phyloP scores from a whole-genome alignment of 2,888 invertebrate species.

The Apotomis turbidana region DNA sequence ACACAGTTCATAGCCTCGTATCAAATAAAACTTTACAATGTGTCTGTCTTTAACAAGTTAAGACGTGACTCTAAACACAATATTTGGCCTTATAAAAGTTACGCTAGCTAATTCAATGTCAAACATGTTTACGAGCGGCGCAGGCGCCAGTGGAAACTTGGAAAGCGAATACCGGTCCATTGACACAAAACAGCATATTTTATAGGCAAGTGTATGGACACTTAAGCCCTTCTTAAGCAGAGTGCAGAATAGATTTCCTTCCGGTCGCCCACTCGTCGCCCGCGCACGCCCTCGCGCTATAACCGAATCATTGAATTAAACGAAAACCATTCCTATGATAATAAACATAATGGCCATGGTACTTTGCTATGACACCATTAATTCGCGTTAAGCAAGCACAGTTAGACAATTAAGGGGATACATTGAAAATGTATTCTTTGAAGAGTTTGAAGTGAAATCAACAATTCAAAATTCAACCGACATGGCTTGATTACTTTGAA shows the following conservation, averaged over 20 bases:
- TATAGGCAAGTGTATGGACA: not conserved
- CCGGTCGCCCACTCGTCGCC: slow-evolving; percentile 75
- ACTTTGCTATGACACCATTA: slow-evolving; percentile 34
- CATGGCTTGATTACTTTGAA: too few species aligned
- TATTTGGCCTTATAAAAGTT: slow-evolving; percentile 37
- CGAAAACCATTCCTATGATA: slow-evolving; percentile 66
- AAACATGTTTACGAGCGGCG: slow-evolving; percentile 35
- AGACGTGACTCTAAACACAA: slow-evolving; percentile 12
- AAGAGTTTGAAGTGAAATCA: not conserved
- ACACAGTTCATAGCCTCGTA: not conserved
- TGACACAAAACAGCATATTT: not conserved
- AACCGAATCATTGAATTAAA: slow-evolving; percentile 68
- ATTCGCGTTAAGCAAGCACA: slow-evolving; percentile 29
- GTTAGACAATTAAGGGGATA: slow-evolving; percentile 38
- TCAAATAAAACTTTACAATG: slow-evolving; percentile 18
- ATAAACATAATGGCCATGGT: slow-evolving; percentile 44
- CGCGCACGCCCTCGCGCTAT: slow-evolving; percentile 62
- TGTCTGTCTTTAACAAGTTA: slow-evolving; percentile 7
- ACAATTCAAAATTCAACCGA: too few species aligned
- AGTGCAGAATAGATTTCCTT: slow-evolving; percentile 63
- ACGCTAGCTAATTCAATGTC: slow-evolving; percentile 40
- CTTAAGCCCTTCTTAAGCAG: slow-evolving; percentile 9
- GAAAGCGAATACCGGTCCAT: slow-evolving; percentile 8
- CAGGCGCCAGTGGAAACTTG: slow-evolving; percentile 37
- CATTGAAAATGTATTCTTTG: not conserved